These are phyloP conservation scores for Heteromurus nitidus DNA, from an alignment of 2,888 invertebrate genomes.

Conservation along the genomic window DNA sequence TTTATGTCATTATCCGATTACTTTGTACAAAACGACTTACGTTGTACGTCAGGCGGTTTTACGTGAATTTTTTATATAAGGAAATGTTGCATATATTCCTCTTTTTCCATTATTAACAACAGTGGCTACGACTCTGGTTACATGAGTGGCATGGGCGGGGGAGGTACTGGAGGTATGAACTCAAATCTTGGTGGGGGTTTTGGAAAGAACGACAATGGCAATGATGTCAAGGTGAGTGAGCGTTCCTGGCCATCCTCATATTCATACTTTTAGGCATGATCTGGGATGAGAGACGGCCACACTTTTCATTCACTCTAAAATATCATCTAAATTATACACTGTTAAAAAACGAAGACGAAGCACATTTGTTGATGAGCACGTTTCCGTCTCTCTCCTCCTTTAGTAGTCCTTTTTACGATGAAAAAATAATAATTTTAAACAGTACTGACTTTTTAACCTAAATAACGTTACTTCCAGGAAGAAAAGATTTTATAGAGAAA, in stretches of 20 bases:
- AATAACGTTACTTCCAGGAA: constrained; percentile 23
- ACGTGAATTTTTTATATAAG: constrained; percentile 37
- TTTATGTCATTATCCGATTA: constrained; percentile 32
- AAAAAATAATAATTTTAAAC: constrained; percentile 4
- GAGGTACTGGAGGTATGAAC: constrained; percentile 70
- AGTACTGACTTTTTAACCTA: constrained; percentile 41
- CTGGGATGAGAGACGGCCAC: constrained; percentile 18
- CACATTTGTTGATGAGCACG: constrained; percentile 17
- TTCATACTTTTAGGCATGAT: constrained; percentile 38
- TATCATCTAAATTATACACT: constrained; percentile 5
- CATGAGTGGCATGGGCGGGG: constrained; percentile 73
- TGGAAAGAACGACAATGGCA: constrained; percentile 73
- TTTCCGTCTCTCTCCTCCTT: constrained; percentile 15
- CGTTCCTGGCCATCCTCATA: constrained; percentile 48
- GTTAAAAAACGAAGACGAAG: constrained; percentile 21
- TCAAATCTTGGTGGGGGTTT: constrained; percentile 70
- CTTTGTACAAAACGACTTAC: constrained; percentile 56
- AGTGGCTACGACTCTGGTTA: constrained; percentile 73
- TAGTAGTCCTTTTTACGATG: constrained; percentile 14
- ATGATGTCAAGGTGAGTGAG: constrained; percentile 73
- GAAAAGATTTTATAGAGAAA: constrained; percentile 8
- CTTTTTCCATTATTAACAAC: constrained; percentile 52
- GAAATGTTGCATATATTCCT: constrained; percentile 35
- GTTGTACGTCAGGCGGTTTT: constrained; percentile 45
- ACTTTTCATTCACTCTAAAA: constrained; percentile 19